A percentile compares a stretch with the other conserved stretches of the same genome.
These are phyloP conservation scores for Scaptomyza parva DNA, from an alignment of 2,888 invertebrate genomes.

Conservation along the genomic window DNA sequence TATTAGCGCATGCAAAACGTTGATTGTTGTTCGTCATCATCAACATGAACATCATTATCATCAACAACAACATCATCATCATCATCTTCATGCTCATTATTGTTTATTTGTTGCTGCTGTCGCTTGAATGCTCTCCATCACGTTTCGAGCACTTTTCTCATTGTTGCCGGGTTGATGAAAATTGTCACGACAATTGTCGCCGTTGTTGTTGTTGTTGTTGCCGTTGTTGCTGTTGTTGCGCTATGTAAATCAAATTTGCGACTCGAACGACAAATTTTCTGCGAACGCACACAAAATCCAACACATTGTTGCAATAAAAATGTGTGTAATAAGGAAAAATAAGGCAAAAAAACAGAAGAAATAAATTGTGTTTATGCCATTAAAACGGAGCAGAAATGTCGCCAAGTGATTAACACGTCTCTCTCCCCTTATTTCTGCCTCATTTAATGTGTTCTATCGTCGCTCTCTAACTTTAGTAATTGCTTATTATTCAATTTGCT, in stretches of 20 bases:
- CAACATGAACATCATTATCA: constrained; percentile 15
- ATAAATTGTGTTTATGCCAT: constrained; percentile 40
- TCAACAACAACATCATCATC: constrained; percentile 23
- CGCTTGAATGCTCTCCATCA: constrained; percentile 62
- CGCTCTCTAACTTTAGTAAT: constrained; percentile 12
- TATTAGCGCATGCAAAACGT: constrained; percentile 61
- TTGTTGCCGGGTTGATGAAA: constrained; percentile 32
- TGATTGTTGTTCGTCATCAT: constrained; percentile 17
- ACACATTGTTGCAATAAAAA: constrained; percentile 43
- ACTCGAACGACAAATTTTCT: constrained; percentile 42
- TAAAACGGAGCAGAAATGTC: constrained; percentile 22
- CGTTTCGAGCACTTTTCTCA: constrained; percentile 41
- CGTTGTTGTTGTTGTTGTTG: neutral
- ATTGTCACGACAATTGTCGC: constrained; percentile 71
- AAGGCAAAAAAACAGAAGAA: constrained; percentile 7
- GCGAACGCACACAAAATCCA: constrained; percentile 30
- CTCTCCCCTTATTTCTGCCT: constrained; percentile 17
- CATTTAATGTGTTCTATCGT: constrained; percentile 9
- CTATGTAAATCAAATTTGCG: constrained; percentile 74
- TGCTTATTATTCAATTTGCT: constrained; percentile 59
- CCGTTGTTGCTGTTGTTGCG: neutral
- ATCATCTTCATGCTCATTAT: constrained; percentile 15
- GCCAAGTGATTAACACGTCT: constrained; percentile 52
- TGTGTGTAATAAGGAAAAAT: constrained; percentile 21
- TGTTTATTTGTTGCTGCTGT: constrained; percentile 12